Conservation (phyloP, 92 coral and sea anemone species). For the Porites cylindrica region DNA sequence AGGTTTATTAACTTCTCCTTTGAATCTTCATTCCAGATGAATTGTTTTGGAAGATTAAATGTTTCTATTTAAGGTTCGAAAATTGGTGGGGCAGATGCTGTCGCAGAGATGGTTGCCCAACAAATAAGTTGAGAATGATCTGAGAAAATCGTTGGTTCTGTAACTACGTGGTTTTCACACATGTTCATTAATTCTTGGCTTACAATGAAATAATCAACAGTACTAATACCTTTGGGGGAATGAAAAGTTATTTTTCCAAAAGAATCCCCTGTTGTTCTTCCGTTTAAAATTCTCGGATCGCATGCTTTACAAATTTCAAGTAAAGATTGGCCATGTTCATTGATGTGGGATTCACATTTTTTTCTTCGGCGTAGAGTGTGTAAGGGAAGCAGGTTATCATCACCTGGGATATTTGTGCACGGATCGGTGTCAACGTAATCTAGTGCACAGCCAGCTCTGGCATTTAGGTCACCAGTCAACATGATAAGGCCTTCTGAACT, state of each 20-base stretch:
- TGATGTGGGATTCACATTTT: slow-evolving; percentile 20
- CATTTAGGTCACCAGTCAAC: no score
- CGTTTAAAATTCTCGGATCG: slow-evolving; percentile 29
- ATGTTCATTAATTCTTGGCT: slow-evolving; percentile 37
- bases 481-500: no score
- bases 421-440: no score
- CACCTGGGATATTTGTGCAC: no score
- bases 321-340: slow-evolving; percentile 29
- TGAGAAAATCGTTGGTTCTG: slow-evolving; percentile 32
- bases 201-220: slow-evolving; percentile 33
- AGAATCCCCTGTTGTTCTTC: slow-evolving; percentile 28
- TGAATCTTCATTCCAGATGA: slow-evolving; percentile 23
- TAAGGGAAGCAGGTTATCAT: neutral
- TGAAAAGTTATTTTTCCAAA: slow-evolving; percentile 47
- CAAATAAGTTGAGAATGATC: slow-evolving; percentile 2
- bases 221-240: slow-evolving; percentile 32
- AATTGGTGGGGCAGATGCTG: neutral
- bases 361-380: neutral
- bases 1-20: neutral
- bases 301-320: slow-evolving; percentile 39
- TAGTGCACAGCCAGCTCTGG: no score
- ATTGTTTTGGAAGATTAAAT: slow-evolving; percentile 25
- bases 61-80: slow-evolving; percentile 15
- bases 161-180: slow-evolving; percentile 18
- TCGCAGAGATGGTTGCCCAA: slow-evolving; percentile 2